These are phyloP conservation scores for Ictalurus punctatus DNA, from an alignment of 2,113 vertebrate genomes.

Conservation along the genomic window DNA sequence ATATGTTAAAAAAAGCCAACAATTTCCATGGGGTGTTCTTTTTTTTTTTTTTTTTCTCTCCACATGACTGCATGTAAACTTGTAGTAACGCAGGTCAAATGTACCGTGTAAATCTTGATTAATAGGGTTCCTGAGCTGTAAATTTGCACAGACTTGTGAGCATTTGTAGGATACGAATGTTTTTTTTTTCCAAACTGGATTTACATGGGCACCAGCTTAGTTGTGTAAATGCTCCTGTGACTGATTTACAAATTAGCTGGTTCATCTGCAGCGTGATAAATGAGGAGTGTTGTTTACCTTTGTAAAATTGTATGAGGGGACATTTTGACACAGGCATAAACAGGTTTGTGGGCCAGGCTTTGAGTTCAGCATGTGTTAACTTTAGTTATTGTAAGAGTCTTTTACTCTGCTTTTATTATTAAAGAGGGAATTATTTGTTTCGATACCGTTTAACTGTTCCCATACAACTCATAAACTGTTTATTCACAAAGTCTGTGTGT, in stretches of 20 bases:
- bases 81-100: not conserved
- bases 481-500: slow-evolving; percentile 18
- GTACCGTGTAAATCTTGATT: not conserved
- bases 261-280: not conserved
- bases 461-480: slow-evolving; percentile 8
- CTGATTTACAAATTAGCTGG: not conserved
- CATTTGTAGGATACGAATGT: not conserved
- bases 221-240: not conserved
- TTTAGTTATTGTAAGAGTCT: not conserved
- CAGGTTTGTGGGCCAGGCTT: not conserved
- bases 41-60: too few species aligned
- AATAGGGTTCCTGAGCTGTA: not conserved
- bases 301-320: not conserved
- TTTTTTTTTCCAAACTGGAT: not conserved
- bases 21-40: too few species aligned
- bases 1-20: too few species aligned
- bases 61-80: too few species aligned
- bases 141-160: not conserved
- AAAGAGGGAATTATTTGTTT: slow-evolving; percentile 19
- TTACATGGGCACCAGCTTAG: not conserved
- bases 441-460: not conserved
- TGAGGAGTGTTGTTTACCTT: not conserved
- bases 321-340: not conserved
- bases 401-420: not conserved
- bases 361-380: not conserved